Evolutionary conservation across 2,113 vertebrate species (phyloP).

Genomic region (Argyrosomus japonicus): DNA sequence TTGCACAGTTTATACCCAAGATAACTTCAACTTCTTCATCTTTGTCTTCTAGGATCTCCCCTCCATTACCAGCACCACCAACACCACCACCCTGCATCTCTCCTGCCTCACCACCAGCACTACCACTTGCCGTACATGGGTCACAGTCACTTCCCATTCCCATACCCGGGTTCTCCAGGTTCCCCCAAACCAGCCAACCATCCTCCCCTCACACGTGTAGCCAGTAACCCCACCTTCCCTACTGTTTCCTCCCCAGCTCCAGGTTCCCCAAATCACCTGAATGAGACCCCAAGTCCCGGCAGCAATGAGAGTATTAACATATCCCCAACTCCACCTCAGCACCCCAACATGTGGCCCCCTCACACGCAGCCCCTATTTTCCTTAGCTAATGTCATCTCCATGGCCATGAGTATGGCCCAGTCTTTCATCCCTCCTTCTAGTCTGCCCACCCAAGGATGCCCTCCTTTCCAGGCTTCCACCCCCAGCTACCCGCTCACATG

Average conservation of each 20-base stretch:
- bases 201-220: constrained; percentile 72
- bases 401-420: constrained; percentile 97
- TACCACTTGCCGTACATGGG: constrained; percentile 78
- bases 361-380: constrained; percentile 88
- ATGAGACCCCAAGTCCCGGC: constrained; percentile 52
- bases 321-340: constrained; percentile 64
- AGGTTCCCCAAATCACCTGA: constrained; percentile 59
- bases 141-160: constrained; percentile 80
- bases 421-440: constrained; percentile 86
- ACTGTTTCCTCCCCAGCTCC: constrained; percentile 62
- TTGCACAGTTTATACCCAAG: not conserved
- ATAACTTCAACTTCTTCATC: not conserved
- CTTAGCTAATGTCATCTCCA: constrained; percentile 92
- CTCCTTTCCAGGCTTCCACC: constrained; percentile 75
- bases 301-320: constrained; percentile 49
- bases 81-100: constrained; percentile 58
- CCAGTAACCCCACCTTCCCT: constrained; percentile 76
- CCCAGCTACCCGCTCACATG: constrained; percentile 62
- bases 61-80: constrained; percentile 66
- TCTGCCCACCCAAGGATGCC: constrained; percentile 74
- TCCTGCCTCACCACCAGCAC: constrained; percentile 79
- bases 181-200: constrained; percentile 73
- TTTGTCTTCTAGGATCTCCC: constrained; percentile 76
- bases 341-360: constrained; percentile 77
- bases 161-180: constrained; percentile 68